Base-by-base conservation (phyloP, 2,113 vertebrate genomes). In the Narcine bancroftii region DNA sequence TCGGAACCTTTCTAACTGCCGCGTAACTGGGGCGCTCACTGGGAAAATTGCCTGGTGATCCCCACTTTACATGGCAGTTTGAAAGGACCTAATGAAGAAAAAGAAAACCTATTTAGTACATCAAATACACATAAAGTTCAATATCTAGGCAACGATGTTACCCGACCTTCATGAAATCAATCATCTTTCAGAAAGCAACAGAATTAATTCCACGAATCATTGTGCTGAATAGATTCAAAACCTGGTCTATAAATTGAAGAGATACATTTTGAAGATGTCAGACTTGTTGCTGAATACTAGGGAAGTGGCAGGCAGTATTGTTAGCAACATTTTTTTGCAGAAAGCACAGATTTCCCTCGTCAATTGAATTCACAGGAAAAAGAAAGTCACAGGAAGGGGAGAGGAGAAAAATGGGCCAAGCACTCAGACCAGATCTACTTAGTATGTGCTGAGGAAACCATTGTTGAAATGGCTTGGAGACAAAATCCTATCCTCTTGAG, bases 271-370 rank as follows among this genome's bases (percentile, higher is more conserved):
- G 65, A 36, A 69, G 60, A 69, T 69, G 63, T 69, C 69, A 69
- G 63, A 89, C 24, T 65, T 89, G 85, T 89, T 65, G 63, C 33
- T 47, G 29, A 69, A 26, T 69, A 47, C 89, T 65, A 66, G 87
- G 65, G 21, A 91, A 65, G 24, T 45, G 33, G n/a, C 56, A 36
- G n/a, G 13, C 60, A 66, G 63, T 66, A 91, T 9, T 91, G 24
- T 47, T 45, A 33, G 87, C 79, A 83, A 69, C 3, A n/a, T 91
- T 26, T 91, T 91, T 91, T 91, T 21, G 63, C 89, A 91, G 89
- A 65, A 91, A 65, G 17, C 63, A 47, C 7, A 69, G 24, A 71
- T 91, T 91, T 91, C 39, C 89, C 45, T 10, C 24, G 63, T 71
- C 65, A 91, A 71, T 91, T 42, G 66, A 71, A 69, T 91, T 39